A percentile compares a stretch with the other conserved stretches of the same genome.
Evolutionary conservation across 2,113 vertebrate species (phyloP).

Genomic region (Nibea coibor): DNA sequence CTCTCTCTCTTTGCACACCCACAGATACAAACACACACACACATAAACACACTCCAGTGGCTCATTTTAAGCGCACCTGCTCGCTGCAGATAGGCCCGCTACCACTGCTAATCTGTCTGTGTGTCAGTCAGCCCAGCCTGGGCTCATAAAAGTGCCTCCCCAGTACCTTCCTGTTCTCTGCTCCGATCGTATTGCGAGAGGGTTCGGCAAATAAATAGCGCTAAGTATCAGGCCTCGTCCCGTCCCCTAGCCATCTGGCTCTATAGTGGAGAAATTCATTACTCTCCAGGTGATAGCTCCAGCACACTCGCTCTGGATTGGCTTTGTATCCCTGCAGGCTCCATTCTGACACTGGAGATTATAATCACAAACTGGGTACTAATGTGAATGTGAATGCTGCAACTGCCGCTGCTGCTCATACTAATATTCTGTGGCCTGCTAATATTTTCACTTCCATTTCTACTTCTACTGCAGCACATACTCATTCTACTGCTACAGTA

Average conservation of each 20-base stretch:
- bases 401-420: constrained; percentile 25
- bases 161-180: constrained; percentile 11
- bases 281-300: constrained; percentile 70
- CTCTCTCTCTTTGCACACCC: too few relatives aligned
- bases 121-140: constrained; percentile 44
- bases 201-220: constrained; percentile 59
- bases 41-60: constrained; percentile 15
- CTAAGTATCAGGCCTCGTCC: constrained; percentile 59
- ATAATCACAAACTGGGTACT: constrained; percentile 59
- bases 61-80: constrained; percentile 54
- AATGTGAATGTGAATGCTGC: constrained; percentile 53
- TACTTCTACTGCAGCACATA: background rate
- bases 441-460: background rate
- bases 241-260: constrained; percentile 61
- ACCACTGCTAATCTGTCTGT: constrained; percentile 51
- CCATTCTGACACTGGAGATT: constrained; percentile 64
- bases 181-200: constrained; percentile 32
- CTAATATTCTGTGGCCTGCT: background rate
- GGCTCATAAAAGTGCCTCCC: constrained; percentile 13
- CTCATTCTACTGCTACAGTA: background rate
- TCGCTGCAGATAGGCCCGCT: constrained; percentile 46
- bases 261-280: constrained; percentile 65
- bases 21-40: background rate
- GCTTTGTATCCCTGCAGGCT: constrained; percentile 61
- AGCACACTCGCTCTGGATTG: constrained; percentile 47